phyloP scores from a whole-genome alignment of 1,140 invertebrate species.

The Caenorhabditis tropicalis region DNA sequence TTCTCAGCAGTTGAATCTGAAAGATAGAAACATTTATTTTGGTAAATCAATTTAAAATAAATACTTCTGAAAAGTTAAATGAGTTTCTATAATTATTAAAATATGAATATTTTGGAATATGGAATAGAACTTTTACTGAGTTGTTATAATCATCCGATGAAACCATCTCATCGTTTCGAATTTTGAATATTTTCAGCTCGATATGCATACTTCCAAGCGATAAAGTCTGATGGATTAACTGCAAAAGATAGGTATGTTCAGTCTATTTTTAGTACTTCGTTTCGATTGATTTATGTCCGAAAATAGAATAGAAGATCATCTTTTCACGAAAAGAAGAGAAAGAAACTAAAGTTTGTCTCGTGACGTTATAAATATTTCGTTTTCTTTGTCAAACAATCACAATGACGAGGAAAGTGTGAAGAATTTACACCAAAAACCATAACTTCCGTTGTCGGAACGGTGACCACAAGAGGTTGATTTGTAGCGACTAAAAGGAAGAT shows the following conservation, averaged over 20 bases:
- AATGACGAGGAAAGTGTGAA: background rate
- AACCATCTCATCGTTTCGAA: background rate
- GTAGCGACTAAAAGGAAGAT: background rate
- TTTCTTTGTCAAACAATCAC: background rate
- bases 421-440: slow-evolving; percentile 3
- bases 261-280: slow-evolving; percentile 1
- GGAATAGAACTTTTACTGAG: no score
- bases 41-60: no score
- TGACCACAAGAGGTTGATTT: slow-evolving; percentile 26
- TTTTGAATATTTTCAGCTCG: background rate
- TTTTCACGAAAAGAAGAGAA: background rate
- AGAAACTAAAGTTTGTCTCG: background rate
- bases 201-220: background rate
- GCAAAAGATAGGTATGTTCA: slow-evolving; percentile 6
- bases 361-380: background rate
- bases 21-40: no score
- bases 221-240: background rate
- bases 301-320: background rate
- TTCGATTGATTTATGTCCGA: background rate
- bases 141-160: background rate
- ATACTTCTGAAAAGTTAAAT: no score
- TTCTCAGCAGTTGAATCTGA: no score
- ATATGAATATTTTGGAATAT: no score
- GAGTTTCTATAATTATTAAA: no score
- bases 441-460: slow-evolving; percentile 2